phyloP scores from a whole-genome alignment of 53 echinoderm and acorn worm species.

The Zoroaster sp. region DNA sequence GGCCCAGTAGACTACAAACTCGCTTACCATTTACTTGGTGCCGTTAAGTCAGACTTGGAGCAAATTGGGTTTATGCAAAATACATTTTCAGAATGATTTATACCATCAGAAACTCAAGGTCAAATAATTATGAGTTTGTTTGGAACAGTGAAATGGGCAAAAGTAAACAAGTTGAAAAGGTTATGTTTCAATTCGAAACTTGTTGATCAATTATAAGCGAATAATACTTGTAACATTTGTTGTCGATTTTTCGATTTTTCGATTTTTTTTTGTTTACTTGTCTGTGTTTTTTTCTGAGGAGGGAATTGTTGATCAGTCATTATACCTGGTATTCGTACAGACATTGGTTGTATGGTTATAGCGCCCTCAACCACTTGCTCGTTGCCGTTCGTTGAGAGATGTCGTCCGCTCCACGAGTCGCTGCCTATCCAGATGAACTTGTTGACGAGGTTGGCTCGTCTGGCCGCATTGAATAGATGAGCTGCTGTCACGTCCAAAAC shows the following conservation, averaged over 20 bases:
- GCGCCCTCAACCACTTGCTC: constrained; percentile 90
- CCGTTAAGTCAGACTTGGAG: too few species aligned
- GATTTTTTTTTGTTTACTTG: neutral
- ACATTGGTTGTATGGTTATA: constrained; percentile 90
- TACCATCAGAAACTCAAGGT: too few species aligned
- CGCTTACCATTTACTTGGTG: too few species aligned
- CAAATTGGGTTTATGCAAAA: too few species aligned
- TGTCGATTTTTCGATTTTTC: neutral
- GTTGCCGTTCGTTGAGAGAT: constrained; percentile 67
- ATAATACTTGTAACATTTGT: neutral
- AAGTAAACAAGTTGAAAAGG: neutral
- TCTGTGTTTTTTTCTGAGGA: neutral
- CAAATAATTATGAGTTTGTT: too few species aligned
- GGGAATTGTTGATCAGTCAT: neutral
- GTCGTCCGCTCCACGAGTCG: constrained; percentile 84
- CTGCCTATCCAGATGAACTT: constrained; percentile 87
- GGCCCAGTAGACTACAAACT: too few species aligned
- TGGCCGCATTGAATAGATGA: constrained; percentile 68
- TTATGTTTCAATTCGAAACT: neutral
- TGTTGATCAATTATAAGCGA: neutral
- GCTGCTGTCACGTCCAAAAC: constrained; percentile 62
- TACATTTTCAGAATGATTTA: too few species aligned
- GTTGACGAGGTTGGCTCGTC: constrained; percentile 39
- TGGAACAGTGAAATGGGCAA: too few species aligned
- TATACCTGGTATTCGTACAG: constrained; percentile 80